These are phyloP conservation scores for Pyrocephalus nanus DNA, from an alignment of 2,797 vertebrate genomes.

Conservation along the genomic window DNA sequence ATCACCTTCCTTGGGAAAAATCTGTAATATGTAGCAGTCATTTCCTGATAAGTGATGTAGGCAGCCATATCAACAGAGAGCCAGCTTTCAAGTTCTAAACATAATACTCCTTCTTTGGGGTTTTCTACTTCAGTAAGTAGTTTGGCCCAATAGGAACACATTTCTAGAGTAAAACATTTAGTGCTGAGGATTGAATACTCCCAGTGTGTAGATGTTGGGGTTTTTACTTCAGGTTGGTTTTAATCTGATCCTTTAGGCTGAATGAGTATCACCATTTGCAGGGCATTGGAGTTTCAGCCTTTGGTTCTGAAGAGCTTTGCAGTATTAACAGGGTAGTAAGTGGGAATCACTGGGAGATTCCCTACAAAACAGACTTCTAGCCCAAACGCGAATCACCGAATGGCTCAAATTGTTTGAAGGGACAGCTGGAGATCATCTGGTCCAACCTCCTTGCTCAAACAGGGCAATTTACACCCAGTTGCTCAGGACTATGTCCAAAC, in stretches of 20 bases:
- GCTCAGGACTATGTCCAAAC: not conserved
- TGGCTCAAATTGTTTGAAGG: not conserved
- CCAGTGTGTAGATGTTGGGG: not conserved
- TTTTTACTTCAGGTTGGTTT: not conserved
- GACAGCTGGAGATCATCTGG: not conserved
- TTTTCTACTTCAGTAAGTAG: not conserved
- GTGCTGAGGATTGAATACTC: not conserved
- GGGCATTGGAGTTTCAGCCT: not conserved
- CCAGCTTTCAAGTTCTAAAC: not conserved
- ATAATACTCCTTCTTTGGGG: not conserved
- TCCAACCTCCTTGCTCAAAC: not conserved
- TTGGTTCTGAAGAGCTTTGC: not conserved
- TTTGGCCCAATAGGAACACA: not conserved
- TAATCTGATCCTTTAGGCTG: not conserved
- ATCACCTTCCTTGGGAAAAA: not conserved
- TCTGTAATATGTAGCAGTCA: not conserved
- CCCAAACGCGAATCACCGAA: not conserved
- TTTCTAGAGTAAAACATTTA: not conserved
- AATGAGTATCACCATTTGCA: not conserved
- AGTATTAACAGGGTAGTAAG: not conserved
- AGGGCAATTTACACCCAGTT: not conserved
- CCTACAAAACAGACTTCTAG: not conserved
- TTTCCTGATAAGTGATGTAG: not conserved
- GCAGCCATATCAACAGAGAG: not conserved
- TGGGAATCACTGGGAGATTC: not conserved